phyloP scores from a whole-genome alignment of 2,113 vertebrate species.

The Hydrolagus affinis region DNA sequence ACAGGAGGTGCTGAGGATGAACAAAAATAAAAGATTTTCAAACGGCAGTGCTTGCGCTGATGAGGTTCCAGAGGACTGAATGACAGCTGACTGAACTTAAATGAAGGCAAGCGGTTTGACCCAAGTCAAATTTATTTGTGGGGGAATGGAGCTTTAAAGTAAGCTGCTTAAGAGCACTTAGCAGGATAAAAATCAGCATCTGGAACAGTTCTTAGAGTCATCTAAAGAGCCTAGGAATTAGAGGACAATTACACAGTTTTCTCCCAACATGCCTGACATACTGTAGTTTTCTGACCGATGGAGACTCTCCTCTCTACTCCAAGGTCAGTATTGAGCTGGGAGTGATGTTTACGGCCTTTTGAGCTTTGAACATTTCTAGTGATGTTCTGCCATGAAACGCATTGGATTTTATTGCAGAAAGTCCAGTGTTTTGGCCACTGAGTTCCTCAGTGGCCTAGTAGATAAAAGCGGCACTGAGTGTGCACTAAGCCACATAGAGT shows the following conservation, averaged over 20 bases:
- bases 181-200: too few species aligned
- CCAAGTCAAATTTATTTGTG: neutral
- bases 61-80: neutral
- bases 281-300: neutral
- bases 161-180: neutral
- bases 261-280: neutral
- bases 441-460: too few species aligned
- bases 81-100: neutral
- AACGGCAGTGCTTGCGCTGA: neutral
- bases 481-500: too few species aligned
- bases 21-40: neutral
- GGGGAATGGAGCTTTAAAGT: neutral
- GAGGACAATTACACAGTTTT: neutral
- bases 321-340: neutral
- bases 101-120: neutral
- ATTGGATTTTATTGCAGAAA: neutral
- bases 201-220: neutral
- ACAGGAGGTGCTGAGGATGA: neutral
- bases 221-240: neutral
- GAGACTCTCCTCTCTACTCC: neutral
- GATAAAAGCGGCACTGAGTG: too few species aligned
- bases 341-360: neutral
- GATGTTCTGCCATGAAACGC: neutral
- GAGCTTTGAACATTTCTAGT: neutral
- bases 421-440: too few species aligned